Evolutionary conservation across 2,797 vertebrate species (phyloP), one percentile per base, ranked within the genome.

Genomic region (Syncerus caffer): DNA sequence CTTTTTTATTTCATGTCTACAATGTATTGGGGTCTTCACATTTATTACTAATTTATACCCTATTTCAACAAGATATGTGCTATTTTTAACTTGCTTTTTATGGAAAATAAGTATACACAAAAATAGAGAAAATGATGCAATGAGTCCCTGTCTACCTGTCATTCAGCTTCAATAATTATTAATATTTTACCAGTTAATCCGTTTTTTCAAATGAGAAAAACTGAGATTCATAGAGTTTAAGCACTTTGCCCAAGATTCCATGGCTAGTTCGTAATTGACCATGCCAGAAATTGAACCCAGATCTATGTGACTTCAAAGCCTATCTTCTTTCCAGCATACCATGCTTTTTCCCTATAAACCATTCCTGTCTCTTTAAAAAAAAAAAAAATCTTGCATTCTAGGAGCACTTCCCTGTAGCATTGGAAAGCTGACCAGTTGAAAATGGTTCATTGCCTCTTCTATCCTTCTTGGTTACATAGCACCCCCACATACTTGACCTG

Each of bases 71-170:
- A 82, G n/a, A 85, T 85, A 71, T 13, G 25, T 91, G 57, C 79
- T 93, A 89, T 92, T 84, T 93, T 76, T 76, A 53, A 88, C 21
- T 95, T 92, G 12, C 76, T 86, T 86, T 45, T 92, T 50, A 57
- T 90, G 38, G 62, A 74, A 79, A 82, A 82, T 94, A 50, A 84
- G 15, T 16, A 67, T 91, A 23, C 11, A 82, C 11, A 85, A 47
- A 16, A 93, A 47, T 90, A 86, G 15, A 90, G n/a, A 95, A 93
- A 92, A 85, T 42, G 14, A 74, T 13, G 94, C 74, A 3, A 89
- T 62, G 55, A 88, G 34, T n/a, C n/a, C 21, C 12, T 19, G 0
- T 89, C 16, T 71, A 90, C 11, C 21, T 89, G 19, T 57, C 58
- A 79, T 57, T 96, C 78, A 3, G 2, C 15, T 80, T 86, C n/a